These are phyloP conservation scores for Peromyscus nudipes DNA, from an alignment of 2,797 vertebrate species.

Conservation along the genomic window DNA sequence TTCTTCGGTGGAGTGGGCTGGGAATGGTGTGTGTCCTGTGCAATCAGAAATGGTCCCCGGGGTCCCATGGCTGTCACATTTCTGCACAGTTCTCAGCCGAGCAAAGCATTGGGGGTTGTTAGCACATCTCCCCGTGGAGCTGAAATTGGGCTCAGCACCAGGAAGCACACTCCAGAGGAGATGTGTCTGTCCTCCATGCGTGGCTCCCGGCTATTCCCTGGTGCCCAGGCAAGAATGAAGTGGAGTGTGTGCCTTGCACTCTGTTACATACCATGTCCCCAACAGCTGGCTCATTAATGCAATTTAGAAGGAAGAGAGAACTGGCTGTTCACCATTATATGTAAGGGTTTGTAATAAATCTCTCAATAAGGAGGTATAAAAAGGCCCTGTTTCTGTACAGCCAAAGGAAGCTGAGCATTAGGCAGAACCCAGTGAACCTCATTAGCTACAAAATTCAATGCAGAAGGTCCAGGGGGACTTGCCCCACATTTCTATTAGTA, in stretches of 20 bases:
- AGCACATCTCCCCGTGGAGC: constrained; percentile 65
- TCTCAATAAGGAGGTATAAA: constrained; percentile 71
- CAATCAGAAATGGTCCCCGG: constrained; percentile 31
- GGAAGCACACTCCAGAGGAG: constrained; percentile 7
- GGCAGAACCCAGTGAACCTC: constrained; percentile 52
- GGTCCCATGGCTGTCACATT: constrained; percentile 21
- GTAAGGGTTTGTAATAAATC: constrained; percentile 64
- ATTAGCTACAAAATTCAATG: constrained; percentile 57
- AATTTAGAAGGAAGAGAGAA: constrained; percentile 47
- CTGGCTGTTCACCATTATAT: constrained; percentile 46
- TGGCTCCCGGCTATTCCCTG: constrained; percentile 66
- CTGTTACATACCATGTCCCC: constrained; percentile 8
- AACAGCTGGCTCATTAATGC: constrained; percentile 60
- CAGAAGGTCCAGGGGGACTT: constrained; percentile 35
- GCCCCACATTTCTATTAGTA: constrained; percentile 66
- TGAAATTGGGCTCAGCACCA: constrained; percentile 61
- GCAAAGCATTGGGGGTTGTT: constrained; percentile 37
- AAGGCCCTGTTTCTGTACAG: constrained; percentile 30
- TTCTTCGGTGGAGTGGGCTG: background rate
- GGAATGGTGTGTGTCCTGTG: background rate
- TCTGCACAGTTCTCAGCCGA: constrained; percentile 40
- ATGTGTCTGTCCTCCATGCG: background rate
- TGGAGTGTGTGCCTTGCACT: background rate
- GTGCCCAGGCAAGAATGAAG: constrained; percentile 46
- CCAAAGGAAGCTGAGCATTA: constrained; percentile 60